Base-by-base conservation (phyloP, 2,113 vertebrate species). In the Takifugu bimaculatus region DNA sequence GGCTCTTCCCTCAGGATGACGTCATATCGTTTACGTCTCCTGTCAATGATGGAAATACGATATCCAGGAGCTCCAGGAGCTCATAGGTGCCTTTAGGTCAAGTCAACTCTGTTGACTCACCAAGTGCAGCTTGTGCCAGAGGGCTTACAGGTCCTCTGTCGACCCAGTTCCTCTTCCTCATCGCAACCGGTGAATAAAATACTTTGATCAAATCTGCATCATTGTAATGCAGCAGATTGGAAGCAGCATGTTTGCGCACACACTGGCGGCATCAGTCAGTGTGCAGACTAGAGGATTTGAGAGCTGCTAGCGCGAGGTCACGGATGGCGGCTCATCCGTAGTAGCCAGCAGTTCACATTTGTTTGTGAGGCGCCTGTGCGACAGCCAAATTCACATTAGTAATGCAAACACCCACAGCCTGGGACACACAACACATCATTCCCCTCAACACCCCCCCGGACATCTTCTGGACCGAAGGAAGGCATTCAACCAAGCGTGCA, bases 271-370 rank as follows among this genome's bases (percentile, higher is more conserved):
- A 57, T 52, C 13, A 57, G 6, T 50, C 1, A 4, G 2, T 20
- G 48, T 14, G 39, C 48, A 26, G 27, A 32, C 32, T 14, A 2
- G 45, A 57, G 50, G 43, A 20, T 61, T 26, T 48, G 0, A 0
- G 39, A 50, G 64, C 25, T 50, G 55, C 13, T 47, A 26, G 27
- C 0, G 45, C 55, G 60, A 70, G 52, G 60, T 54, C 58, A 63
- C 48, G 58, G 52, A 25, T 74, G 67, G 72, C 14, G 9, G 29
- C 29, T 32, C 29, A 32, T 3, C 29, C 29, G 29, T 29, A 64
- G 35, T 13, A 26, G 67, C 63, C 57, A 68, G 75, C 58, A 70
- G 42, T 68, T 73, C 65, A 26, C 56, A 60, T 68, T 65, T 48
- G 14, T 44, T 69, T 50, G 62, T 44, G 27, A 48, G 27, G 13